Evolutionary conservation across 2,888 invertebrate genomes (phyloP).

Genomic region (Microplitis deprimator): DNA sequence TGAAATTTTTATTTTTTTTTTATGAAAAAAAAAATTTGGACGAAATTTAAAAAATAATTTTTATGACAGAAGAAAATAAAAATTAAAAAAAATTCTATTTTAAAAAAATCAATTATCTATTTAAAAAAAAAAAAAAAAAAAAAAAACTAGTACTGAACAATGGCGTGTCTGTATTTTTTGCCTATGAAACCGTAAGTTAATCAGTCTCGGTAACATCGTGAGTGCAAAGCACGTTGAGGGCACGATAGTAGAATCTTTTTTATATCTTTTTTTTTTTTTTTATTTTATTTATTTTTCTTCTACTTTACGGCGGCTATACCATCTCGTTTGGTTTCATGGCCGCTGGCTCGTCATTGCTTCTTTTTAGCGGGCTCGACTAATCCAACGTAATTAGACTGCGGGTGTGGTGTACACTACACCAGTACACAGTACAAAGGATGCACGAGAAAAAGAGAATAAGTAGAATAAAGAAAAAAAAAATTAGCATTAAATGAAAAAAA

Average conservation of each 20-base stretch:
- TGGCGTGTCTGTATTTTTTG: neutral
- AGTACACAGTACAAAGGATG: neutral
- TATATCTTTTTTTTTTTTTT: too few species aligned
- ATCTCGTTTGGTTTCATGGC: constrained; percentile 1
- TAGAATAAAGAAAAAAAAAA: neutral
- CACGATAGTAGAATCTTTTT: neutral
- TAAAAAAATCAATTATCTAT: neutral
- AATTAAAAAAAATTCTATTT: neutral
- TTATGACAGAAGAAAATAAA: too few species aligned
- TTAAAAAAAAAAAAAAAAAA: neutral
- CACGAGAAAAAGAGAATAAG: neutral
- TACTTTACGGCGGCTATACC: neutral
- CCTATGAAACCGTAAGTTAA: neutral
- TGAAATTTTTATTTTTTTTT: too few species aligned
- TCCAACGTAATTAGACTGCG: constrained; percentile 1
- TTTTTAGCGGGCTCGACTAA: neutral
- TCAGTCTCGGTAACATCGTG: neutral
- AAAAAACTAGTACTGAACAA: neutral
- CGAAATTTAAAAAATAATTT: too few species aligned
- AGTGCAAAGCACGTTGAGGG: neutral
- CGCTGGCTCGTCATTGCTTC: constrained; percentile 1
- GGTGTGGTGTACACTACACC: neutral
- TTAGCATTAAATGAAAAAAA: neutral
- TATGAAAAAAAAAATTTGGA: too few species aligned
- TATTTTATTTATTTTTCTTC: neutral